These are phyloP conservation scores for Noctua fimbriata DNA, from an alignment of 2,888 invertebrate species.

Conservation along the genomic window DNA sequence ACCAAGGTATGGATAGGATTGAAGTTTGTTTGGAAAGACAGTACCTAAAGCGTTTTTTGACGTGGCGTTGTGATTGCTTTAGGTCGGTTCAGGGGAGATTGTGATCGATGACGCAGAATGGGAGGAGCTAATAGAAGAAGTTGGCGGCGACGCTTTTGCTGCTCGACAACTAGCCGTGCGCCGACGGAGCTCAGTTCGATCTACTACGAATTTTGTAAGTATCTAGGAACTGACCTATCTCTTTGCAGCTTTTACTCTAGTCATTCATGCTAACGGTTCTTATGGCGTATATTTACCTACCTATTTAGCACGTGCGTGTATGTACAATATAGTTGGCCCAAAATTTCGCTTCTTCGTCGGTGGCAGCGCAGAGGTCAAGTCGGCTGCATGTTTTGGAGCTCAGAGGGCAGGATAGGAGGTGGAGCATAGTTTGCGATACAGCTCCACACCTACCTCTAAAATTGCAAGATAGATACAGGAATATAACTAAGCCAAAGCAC, in stretches of 20 bases:
- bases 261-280: neutral
- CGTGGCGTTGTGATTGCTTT: constrained; percentile 25
- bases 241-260: neutral
- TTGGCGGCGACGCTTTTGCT: constrained; percentile 88
- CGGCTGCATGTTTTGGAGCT: neutral
- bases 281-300: neutral
- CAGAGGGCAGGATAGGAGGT: neutral
- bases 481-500: neutral
- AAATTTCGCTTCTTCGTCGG: neutral
- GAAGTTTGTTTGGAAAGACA: neutral
- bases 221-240: neutral
- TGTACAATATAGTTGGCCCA: neutral
- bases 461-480: neutral
- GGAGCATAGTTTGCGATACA: neutral
- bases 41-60: neutral
- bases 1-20: constrained; percentile 92
- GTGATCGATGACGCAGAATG: constrained; percentile 95
- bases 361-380: neutral
- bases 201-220: constrained; percentile 82
- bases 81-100: constrained; percentile 96
- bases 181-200: constrained; percentile 84
- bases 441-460: neutral
- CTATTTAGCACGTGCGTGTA: neutral
- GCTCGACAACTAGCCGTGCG: constrained; percentile 87
- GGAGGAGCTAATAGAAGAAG: constrained; percentile 93